Conservation (phyloP, 2,888 invertebrate species). For the Nemotelus nigrinus region DNA sequence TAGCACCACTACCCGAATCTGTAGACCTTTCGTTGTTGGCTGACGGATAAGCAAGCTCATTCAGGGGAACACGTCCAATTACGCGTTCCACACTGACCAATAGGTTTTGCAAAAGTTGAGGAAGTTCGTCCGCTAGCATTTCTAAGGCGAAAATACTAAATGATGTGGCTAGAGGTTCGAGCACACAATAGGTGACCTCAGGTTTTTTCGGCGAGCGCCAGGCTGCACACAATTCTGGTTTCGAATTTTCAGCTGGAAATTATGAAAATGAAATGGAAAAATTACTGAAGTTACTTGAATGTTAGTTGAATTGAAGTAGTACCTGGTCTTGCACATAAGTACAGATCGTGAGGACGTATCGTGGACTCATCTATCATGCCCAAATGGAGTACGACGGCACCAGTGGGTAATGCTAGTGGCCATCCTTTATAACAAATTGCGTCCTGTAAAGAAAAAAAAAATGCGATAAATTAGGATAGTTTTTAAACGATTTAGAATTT, state of each 20-base stretch:
- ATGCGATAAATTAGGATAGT: constrained; percentile 44
- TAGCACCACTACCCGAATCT: neutral
- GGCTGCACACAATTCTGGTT: constrained; percentile 59
- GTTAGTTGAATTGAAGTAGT: constrained; percentile 17
- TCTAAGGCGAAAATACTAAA: constrained; percentile 63
- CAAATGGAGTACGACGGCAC: constrained; percentile 72
- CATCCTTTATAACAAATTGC: constrained; percentile 71
- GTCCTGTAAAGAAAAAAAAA: constrained; percentile 66
- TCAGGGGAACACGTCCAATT: constrained; percentile 73
- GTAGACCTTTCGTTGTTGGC: neutral
- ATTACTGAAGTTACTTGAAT: neutral
- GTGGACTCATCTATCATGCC: constrained; percentile 71
- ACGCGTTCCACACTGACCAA: constrained; percentile 76
- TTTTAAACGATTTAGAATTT: constrained; percentile 44
- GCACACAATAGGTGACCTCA: constrained; percentile 58
- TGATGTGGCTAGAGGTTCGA: constrained; percentile 59
- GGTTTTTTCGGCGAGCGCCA: constrained; percentile 58
- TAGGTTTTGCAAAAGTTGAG: constrained; percentile 72
- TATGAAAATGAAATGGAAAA: constrained; percentile 54
- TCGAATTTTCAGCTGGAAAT: constrained; percentile 56
- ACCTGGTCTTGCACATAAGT: constrained; percentile 70
- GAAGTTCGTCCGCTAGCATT: constrained; percentile 67
- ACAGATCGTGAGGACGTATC: constrained; percentile 72
- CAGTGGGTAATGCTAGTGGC: constrained; percentile 72
- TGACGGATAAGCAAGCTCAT: constrained; percentile 72